Percentiles rank a stretch among this genome's conserved stretches.
phyloP scores from a whole-genome alignment of 2,888 invertebrate species.

The Meta bourneti region DNA sequence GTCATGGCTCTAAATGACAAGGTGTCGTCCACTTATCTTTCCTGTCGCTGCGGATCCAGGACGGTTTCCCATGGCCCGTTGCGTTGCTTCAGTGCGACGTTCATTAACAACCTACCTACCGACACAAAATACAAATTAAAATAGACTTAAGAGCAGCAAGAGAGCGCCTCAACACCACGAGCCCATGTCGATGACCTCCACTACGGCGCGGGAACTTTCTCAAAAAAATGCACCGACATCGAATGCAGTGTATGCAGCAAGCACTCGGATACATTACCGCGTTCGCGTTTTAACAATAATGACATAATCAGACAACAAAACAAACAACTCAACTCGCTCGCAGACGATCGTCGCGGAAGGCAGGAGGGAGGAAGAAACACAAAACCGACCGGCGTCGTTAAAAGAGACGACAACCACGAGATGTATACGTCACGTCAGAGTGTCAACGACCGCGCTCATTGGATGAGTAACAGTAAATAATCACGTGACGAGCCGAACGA shows the following conservation, averaged over 20 bases:
- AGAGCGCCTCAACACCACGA: background rate
- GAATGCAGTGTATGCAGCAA: background rate
- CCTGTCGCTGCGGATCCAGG: too few relatives aligned
- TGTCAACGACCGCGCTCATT: constrained; percentile 65
- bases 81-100: too few relatives aligned
- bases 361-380: constrained; percentile 11
- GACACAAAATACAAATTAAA: too few relatives aligned
- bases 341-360: constrained; percentile 1
- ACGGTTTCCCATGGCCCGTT: too few relatives aligned
- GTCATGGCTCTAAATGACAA: too few relatives aligned
- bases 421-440: constrained; percentile 57
- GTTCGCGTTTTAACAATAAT: background rate
- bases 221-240: too few relatives aligned
- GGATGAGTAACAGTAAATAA: constrained; percentile 55
- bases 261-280: constrained; percentile 5
- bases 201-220: background rate
- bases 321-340: constrained; percentile 10
- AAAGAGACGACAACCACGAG: constrained; percentile 54
- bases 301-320: background rate
- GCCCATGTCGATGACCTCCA: background rate
- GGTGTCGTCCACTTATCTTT: too few relatives aligned
- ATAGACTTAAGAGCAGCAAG: background rate
- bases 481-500: constrained; percentile 46
- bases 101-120: too few relatives aligned
- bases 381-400: constrained; percentile 37